Base-by-base conservation (phyloP, 1,140 invertebrate genomes). In the Pseudomyrmex cubaensis region DNA sequence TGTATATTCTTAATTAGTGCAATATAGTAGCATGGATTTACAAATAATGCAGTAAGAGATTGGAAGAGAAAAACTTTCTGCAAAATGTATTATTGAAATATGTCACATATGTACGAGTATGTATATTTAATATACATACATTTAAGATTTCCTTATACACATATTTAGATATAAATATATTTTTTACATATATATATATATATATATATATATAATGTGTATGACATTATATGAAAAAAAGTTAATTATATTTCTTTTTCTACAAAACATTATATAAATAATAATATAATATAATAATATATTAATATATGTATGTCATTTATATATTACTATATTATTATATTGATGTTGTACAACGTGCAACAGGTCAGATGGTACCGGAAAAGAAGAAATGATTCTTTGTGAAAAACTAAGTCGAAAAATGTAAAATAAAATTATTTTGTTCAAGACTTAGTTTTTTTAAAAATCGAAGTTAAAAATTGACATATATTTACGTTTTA, bases 11-110 rank as follows among this genome's bases (percentile, higher is more conserved):
- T 74, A 85, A 85, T 88, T 74, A 78, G 78, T 84, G 83, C 63
- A 84, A 85, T 25, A 61, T 86, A 61, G 52, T 61, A 87, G 85
- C 87, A 92, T 91, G 91, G 91, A 91, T 92, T 92, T 91, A 91
- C 90, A 91, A 84, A 84, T 88, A 87, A 87, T 63, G 70, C 84
- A 83, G 13, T 50, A 46, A 25, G 25, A 25, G 3, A 17, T 63
- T 46, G 17, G 77, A 84, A 84, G 35, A 84, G 35, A 78, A 72
- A 72, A 76, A 12, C 82, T 75, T 9, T 48, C 46, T 61, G 70
- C 13, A 84, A 86, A 46, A 62, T 17, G 12, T 59, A 64, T 84
- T 75, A 66, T 10, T 63, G 17, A 88, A 82, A 69, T 84, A 77
- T 25, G 57, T 82, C 50, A 44, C 46, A 48, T 69, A 69, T 82